phyloP scores from a whole-genome alignment of 2,888 invertebrate genomes.

The Tiliacea aurago region DNA sequence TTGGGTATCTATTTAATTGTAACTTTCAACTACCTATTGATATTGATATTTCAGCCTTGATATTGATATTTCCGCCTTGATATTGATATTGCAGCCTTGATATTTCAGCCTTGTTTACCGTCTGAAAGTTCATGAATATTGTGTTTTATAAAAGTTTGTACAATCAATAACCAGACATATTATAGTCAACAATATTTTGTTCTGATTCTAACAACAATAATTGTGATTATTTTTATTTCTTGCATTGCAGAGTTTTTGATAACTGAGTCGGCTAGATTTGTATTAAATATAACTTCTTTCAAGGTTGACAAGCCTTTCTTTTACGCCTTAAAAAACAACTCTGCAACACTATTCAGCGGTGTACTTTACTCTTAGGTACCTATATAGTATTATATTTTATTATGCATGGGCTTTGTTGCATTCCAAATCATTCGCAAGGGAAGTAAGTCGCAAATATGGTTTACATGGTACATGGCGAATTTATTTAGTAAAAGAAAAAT shows the following conservation, averaged over 20 bases:
- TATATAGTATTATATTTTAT: background rate
- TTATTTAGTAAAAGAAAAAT: too few relatives aligned
- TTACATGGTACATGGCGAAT: too few relatives aligned
- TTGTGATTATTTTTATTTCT: constrained; percentile 9
- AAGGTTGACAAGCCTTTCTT: constrained; percentile 30
- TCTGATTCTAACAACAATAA: background rate
- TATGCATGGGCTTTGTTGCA: constrained; percentile 15
- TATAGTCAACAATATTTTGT: background rate
- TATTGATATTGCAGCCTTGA: too few relatives aligned
- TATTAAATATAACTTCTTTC: background rate
- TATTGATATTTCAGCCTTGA: too few relatives aligned
- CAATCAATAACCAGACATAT: too few relatives aligned
- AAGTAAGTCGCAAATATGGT: background rate
- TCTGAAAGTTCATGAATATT: background rate
- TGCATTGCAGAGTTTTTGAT: constrained; percentile 19
- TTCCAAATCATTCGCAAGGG: background rate
- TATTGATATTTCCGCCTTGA: too few relatives aligned
- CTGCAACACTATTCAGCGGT: constrained; percentile 23
- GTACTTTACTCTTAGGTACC: constrained; percentile 38
- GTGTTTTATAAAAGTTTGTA: background rate
- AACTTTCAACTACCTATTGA: too few relatives aligned
- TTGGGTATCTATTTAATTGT: too few relatives aligned
- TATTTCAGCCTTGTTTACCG: background rate
- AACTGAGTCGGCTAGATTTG: background rate
- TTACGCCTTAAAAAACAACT: constrained; percentile 20